Conservation (phyloP, 2,888 invertebrate species). For the Onthophagus sagittarius region DNA sequence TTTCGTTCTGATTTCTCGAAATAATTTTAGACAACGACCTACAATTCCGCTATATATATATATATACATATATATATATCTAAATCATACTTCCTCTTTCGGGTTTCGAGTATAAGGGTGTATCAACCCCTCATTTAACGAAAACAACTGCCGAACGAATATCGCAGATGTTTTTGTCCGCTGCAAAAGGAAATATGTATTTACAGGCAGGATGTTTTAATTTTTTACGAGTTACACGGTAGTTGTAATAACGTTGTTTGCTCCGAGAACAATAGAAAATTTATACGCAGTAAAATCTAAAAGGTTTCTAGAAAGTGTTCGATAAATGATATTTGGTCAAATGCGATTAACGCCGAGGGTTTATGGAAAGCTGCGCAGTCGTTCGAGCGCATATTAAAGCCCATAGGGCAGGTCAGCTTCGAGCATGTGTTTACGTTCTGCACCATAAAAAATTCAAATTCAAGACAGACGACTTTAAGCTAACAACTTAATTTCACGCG, state of each 20-base stretch:
- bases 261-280: too few species aligned
- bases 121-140: not conserved
- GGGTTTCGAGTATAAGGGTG: not conserved
- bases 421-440: not conserved
- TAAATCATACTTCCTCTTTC: not conserved
- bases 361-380: not conserved
- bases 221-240: too few species aligned
- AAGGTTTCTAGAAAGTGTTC: too few species aligned
- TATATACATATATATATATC: too few species aligned
- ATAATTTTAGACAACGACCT: too few species aligned
- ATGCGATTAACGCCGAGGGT: not conserved
- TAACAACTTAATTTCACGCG: not conserved
- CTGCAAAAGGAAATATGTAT: not conserved
- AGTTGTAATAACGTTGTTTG: too few species aligned
- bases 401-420: not conserved
- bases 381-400: slow-evolving; percentile 3
- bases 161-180: not conserved
- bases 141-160: not conserved
- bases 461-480: not conserved
- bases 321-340: not conserved
- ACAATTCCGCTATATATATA: too few species aligned
- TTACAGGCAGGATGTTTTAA: not conserved
- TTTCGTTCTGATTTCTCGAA: too few species aligned
- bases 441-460: not conserved
- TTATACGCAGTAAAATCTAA: too few species aligned